Base-by-base conservation (phyloP, 2,888 invertebrate species). In the Hypomecis atomaria region DNA sequence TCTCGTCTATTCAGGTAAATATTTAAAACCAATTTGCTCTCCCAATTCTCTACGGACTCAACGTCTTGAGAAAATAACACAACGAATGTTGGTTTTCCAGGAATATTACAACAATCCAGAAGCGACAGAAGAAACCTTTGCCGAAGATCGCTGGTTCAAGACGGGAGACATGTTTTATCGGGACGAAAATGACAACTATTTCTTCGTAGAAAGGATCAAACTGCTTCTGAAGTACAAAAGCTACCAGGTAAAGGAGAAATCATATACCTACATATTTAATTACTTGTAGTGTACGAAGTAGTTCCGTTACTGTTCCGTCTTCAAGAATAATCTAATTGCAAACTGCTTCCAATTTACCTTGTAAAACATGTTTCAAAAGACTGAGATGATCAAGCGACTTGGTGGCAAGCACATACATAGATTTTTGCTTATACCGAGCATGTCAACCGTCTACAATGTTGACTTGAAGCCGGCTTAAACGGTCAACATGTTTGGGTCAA, bases 101-200 rank as follows among this genome's bases (percentile, higher is more conserved):
- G 92, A 86, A 40, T 94, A 93, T 70, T 90, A 90, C 71, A 90
- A 88, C 6, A 86, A 88, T 45, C 80, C 82, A 0, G 76, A 79
- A 62, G 89, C 88, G 10, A 92, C 93, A 0, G 85, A 84, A 10
- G 85, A 86, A 3, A 78, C 85, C 0, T 91, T 89, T 58, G 87
- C 92, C 10, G 80, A 82, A 43, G 88, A 86, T 49, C 89, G 93
- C 23, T 94, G 92, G 92, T 82, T 93, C 45, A 90, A 87, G 72
- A 93, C 94, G 0, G 94, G 94, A 0, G 94, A 94, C 74, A 77
- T 90, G 5, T 86, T 89, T 49, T 93, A 92, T 65, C 89, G 88
- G 62, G 94, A 94, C 62, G 89, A 90, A 13, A 85, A 92, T 42
- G 79, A 81, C 62, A 89, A 91, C 63, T 93, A 89, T 72, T 93